A percentile compares a stretch with the other conserved stretches of the same genome.
phyloP scores from a whole-genome alignment of 1,140 invertebrate species.

The Drosophila pandora region DNA sequence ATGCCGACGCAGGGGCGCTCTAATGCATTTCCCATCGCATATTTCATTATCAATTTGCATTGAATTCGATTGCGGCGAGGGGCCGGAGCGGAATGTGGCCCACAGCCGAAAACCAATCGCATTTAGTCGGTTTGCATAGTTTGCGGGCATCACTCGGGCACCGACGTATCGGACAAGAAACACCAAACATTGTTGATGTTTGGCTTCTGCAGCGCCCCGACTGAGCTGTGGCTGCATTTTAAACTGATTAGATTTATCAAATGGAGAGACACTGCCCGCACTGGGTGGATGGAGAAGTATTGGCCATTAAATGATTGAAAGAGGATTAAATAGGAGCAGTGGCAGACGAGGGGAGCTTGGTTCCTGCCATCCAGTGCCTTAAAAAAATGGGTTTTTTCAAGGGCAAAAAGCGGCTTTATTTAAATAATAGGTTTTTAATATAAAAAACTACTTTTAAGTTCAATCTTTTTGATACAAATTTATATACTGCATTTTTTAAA shows the following conservation, averaged over 20 bases:
- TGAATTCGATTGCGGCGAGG: conserved; percentile 25
- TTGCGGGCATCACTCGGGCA: conserved; percentile 36
- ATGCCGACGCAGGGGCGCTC: conserved; percentile 5
- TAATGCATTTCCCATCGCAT: conserved; percentile 36
- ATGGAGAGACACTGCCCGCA: conserved; percentile 1
- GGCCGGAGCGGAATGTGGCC: conserved; percentile 15
- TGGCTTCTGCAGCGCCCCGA: conserved; percentile 1
- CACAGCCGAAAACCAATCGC: conserved; percentile 31
- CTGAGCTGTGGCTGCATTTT: conserved; percentile 22
- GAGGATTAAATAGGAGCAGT: not conserved
- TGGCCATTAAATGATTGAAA: conserved; percentile 7
- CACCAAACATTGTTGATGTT: conserved; percentile 15
- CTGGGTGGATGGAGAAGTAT: conserved; percentile 1
- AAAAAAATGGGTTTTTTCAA: no score
- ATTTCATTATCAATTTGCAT: conserved; percentile 52
- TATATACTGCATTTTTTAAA: no score
- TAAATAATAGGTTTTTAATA: no score
- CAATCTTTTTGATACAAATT: no score
- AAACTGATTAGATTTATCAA: conserved; percentile 43
- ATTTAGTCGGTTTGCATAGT: conserved; percentile 35
- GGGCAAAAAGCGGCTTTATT: no score
- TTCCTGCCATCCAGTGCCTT: no score
- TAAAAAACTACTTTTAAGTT: no score
- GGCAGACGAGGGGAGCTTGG: no score
- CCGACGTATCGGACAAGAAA: conserved; percentile 19